These are phyloP conservation scores for Tor tambroides DNA, from an alignment of 2,113 vertebrate species.

Conservation along the genomic window DNA sequence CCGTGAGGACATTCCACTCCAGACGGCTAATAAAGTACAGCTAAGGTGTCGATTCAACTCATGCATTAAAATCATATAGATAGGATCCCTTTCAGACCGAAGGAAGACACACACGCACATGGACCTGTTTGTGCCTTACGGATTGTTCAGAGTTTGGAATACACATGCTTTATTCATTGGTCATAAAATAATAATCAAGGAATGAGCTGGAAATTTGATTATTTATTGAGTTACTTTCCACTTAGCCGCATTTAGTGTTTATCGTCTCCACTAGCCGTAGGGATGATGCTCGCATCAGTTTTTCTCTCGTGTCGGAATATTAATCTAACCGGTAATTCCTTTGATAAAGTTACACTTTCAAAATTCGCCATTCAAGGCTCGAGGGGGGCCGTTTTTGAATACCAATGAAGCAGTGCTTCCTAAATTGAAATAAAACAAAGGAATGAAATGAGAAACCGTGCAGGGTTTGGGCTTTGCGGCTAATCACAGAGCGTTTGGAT, in stretches of 20 bases:
- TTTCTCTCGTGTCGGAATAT: not conserved
- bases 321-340: slow-evolving; percentile 37
- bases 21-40: slow-evolving; percentile 73
- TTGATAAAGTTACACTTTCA: not conserved
- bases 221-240: slow-evolving; percentile 25
- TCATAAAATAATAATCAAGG: slow-evolving; percentile 54
- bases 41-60: slow-evolving; percentile 69
- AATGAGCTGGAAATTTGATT: slow-evolving; percentile 16
- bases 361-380: not conserved
- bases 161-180: slow-evolving; percentile 20
- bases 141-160: not conserved
- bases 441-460: not conserved
- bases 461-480: not conserved
- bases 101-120: slow-evolving; percentile 48
- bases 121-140: not conserved
- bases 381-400: not conserved
- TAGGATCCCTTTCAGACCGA: slow-evolving; percentile 59
- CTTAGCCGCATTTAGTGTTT: not conserved
- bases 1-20: slow-evolving; percentile 67
- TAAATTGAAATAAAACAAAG: slow-evolving; percentile 24
- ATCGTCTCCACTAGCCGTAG: slow-evolving; percentile 1
- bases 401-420: not conserved
- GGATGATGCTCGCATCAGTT: not conserved
- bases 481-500: not conserved
- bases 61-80: slow-evolving; percentile 71